Evolutionary conservation across 2,797 vertebrate species (phyloP), one percentile per base, ranked within the genome.

Genomic region (Falco novaeseelandiae): DNA sequence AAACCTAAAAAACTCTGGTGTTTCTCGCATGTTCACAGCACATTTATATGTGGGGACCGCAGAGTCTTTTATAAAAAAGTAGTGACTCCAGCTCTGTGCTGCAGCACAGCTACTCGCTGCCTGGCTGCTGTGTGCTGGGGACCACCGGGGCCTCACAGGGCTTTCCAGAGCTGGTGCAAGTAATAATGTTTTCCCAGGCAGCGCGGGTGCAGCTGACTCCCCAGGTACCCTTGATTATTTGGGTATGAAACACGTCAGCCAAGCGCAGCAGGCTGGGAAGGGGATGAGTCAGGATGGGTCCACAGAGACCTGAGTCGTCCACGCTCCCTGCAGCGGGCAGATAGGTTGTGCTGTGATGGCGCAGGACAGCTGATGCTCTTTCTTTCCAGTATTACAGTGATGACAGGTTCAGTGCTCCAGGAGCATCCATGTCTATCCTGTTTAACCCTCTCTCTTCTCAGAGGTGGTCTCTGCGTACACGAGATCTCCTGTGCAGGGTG

Each of bases 21-120:
- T 59, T 78, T 52, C n/a, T 86, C 3, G 0, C 67, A n/a, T 46
- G 1, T 55, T n/a, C 11, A 32, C 12, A 16, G n/a, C 4, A 3
- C 42, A 3, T 48, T 88, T 32, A 1, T 20, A 20, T 3, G 10
- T 26, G 48, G 40, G 36, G 30, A 27, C 44, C 0, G 0, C 10
- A 6, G 27, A 54, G 32, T 13, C 9, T 62, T 92, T 61, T 48
- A 11, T 8, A 54, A 40, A 40, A 40, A 14, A 49, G 32, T 1
- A 20, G 48, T 25, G 54, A 30, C 10, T 93, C 14, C 72, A 83
- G 54, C 55, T 83, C 67, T 18, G 38, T 10, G 30, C 34, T 7
- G 4, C 38, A 32, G 58, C 58, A 21, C 17, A 20, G 44, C 73
- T 59, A 12, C 73, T 54, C 6, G 0, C 51, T 78, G 77, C 80